Conservation (phyloP, 2,113 vertebrate species). For the Grallaria varia region DNA sequence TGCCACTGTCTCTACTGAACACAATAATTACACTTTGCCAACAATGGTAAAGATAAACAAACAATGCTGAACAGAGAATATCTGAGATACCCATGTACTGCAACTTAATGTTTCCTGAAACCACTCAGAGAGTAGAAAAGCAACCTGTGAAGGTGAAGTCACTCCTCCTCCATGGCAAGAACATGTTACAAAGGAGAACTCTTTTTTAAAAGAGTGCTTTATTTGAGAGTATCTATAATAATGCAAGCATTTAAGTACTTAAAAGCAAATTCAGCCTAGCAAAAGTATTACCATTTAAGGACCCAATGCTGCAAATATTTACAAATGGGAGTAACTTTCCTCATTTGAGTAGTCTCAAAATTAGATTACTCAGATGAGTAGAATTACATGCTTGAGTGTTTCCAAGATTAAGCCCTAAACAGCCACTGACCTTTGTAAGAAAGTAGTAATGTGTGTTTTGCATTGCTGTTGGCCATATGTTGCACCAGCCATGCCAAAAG, state of each 20-base stretch:
- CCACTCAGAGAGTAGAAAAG: background rate
- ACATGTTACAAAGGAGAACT: background rate
- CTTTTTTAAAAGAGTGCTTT: background rate
- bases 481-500: constrained; percentile 64
- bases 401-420: constrained; percentile 29
- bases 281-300: constrained; percentile 42
- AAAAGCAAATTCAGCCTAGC: constrained; percentile 21
- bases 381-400: constrained; percentile 20
- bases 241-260: background rate
- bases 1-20: background rate
- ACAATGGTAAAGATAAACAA: background rate
- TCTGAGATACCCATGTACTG: background rate
- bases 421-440: constrained; percentile 22
- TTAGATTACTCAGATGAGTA: constrained; percentile 38
- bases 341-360: constrained; percentile 26
- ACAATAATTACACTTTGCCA: background rate
- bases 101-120: background rate
- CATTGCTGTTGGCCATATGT: constrained; percentile 66
- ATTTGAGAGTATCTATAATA: background rate
- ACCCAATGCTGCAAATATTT: constrained; percentile 11
- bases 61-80: background rate
- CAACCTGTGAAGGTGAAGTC: background rate
- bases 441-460: constrained; percentile 28
- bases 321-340: constrained; percentile 27
- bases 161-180: background rate